Evolutionary conservation across 2,797 vertebrate genomes (phyloP).

Genomic region (Ibycter americanus): DNA sequence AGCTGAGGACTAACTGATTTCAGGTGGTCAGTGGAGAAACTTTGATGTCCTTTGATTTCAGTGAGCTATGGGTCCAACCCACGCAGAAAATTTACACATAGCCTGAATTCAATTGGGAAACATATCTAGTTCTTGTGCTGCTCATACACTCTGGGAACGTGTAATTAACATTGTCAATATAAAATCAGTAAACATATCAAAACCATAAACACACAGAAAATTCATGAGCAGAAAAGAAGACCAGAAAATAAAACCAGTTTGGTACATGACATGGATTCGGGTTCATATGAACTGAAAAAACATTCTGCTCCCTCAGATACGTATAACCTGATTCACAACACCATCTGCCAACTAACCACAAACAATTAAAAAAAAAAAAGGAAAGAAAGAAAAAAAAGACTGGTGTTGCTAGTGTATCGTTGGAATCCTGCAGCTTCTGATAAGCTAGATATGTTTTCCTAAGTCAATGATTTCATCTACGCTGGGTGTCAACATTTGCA

Average conservation of each 20-base stretch:
- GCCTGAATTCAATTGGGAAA: neutral
- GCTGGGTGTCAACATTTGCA: conserved; percentile 64
- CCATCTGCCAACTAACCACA: conserved; percentile 10
- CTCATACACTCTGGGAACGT: neutral
- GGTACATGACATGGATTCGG: neutral
- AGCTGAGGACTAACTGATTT: neutral
- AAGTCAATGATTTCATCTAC: conserved; percentile 57
- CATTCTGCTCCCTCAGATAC: neutral
- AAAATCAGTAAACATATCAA: neutral
- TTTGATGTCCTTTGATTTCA: neutral
- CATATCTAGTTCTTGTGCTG: neutral
- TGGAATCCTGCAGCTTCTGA: conserved; percentile 27
- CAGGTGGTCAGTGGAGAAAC: neutral
- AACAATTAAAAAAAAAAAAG: neutral
- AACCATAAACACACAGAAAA: neutral
- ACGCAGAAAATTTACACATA: neutral
- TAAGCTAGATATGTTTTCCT: conserved; percentile 21
- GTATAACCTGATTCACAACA: neutral
- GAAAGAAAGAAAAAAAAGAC: neutral
- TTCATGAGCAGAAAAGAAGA: neutral
- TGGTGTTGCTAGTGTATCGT: neutral
- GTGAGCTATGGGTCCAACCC: neutral
- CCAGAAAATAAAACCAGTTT: neutral
- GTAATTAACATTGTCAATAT: neutral
- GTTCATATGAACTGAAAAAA: neutral